A percentile compares a stretch with the other conserved stretches of the same genome.
These are phyloP conservation scores for Agrypnia vestita DNA, from an alignment of 1,140 invertebrate genomes.

Conservation along the genomic window DNA sequence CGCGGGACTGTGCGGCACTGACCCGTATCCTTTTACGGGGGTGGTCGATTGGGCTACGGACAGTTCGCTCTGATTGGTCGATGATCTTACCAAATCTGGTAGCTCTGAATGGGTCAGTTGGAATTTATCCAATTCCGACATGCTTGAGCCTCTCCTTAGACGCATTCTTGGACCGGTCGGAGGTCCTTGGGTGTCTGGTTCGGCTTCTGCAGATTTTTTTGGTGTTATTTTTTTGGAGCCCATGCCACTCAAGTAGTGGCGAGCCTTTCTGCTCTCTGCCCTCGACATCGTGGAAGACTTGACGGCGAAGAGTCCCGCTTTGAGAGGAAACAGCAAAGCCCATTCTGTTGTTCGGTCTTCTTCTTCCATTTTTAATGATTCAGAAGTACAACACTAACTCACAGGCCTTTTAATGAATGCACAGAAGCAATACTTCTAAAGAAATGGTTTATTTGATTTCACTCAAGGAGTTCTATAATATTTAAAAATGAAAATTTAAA, in stretches of 20 bases:
- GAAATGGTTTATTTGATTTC: no score
- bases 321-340: slow-evolving; percentile 76
- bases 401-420: background rate
- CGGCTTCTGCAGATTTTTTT: slow-evolving; percentile 50
- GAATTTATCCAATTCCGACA: slow-evolving; percentile 82
- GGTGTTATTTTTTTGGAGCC: slow-evolving; percentile 45
- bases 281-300: slow-evolving; percentile 71
- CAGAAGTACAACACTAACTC: no score
- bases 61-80: slow-evolving; percentile 66
- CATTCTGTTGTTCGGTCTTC: slow-evolving; percentile 72
- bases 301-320: slow-evolving; percentile 75
- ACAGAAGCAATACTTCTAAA: background rate
- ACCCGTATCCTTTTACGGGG: slow-evolving; percentile 66
- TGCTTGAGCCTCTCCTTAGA: slow-evolving; percentile 80
- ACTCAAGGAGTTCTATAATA: no score
- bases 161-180: slow-evolving; percentile 66
- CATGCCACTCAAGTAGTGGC: slow-evolving; percentile 43
- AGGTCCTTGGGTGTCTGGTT: slow-evolving; percentile 61
- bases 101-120: slow-evolving; percentile 63
- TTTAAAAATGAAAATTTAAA: no score
- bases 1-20: slow-evolving; percentile 73
- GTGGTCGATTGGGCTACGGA: slow-evolving; percentile 62
- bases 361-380: slow-evolving; percentile 46
- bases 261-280: slow-evolving; percentile 58
- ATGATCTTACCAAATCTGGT: slow-evolving; percentile 71